Evolutionary conservation across 53 echinoderm and acorn worm species (phyloP), one percentile per base, ranked within the genome.

Genomic region (Glandiceps talaboti): DNA sequence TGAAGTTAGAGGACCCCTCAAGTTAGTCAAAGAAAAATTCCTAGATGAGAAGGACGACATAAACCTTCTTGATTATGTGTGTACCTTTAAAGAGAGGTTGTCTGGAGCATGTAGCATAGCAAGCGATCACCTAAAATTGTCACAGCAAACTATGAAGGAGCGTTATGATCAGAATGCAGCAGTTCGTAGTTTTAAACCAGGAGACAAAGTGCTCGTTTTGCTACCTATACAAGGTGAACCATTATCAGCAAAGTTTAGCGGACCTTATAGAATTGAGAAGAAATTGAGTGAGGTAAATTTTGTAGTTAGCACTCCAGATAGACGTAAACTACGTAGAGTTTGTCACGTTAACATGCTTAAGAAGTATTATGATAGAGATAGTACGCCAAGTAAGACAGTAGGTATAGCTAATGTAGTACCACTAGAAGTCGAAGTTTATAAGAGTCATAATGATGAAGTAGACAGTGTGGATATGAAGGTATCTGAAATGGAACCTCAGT

Each of bases 341-440:
- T 87, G 92, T 73, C 92, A 86, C 81, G 31, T 86, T 30, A 90
- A 90, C 29, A 90, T 86, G 90, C 76, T 84, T 0, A 90, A 90
- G 84, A 27, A 1, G 31, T 90, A 87, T 28, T 32, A 74, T 82
- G 87, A 76, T 0, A 74, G 89, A 25, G 77, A 77, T 1, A 74
- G 30, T 74, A 31, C 30, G 26, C 32, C 32, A 30, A 30, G 31
- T 29, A 75, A 79, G 27, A 75, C 78, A 6, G 75, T 84, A 27
- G 25, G 28, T 30, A 14, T 30, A 27, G 72, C 33, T 30, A 78
- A 75, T 25, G 75, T 12, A 1, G 26, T 0, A 31, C 30, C 26
- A 33, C 29, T 12, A 27, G 29, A 73, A 1, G 27, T 29, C 1
- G n/a, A 25, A 27, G 30, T 31, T 30, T 27, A 31, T 73, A 33